Base-by-base conservation (phyloP, 2,113 vertebrate genomes). In the Esox niger region DNA sequence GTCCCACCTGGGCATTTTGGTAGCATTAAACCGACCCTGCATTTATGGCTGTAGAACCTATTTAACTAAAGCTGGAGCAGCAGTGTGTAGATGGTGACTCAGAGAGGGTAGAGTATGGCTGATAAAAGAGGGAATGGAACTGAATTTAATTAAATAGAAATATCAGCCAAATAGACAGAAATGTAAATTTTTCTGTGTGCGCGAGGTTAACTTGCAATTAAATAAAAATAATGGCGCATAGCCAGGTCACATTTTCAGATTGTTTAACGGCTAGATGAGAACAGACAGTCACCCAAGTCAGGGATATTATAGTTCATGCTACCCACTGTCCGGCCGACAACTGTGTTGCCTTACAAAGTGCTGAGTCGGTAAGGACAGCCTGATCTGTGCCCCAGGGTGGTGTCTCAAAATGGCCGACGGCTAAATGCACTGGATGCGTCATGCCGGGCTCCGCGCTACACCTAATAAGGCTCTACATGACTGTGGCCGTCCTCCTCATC, bases 1-100 rank as follows among this genome's bases (percentile, higher is more conserved):
- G 47, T 52, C 70, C 70, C 78, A 76, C 75, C 78, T 78, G 75
- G 23, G 63, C 70, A n/a, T 65, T 69, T 77, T 77, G 74, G 77
- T 68, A 67, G 63, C 35, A 27, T 62, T 29, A 35, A 61, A 70
- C 65, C 31, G 52, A 55, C 26, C 30, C 43, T 26, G 60, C 15
- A 52, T 77, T 77, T 71, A 62, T 6, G 52, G 58, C 68, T 47
- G 43, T 62, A 43, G 33, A 71, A 35, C 43, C 62, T 56, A 15
- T 52, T 66, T 10, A 66, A 32, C 63, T 43, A 43, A 4, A 43
- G 46, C 30, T 31, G 47, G 57, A 30, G 21, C 27, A 25, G 33
- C 57, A 57, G 33, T 30, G 62, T 49, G 29, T 30, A 32, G 54
- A 21, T 35, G 20, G 31, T 35, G 59, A 9, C 59, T 35, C 15